Conservation (phyloP, 2,888 invertebrate species). For the Acleris holmiana region DNA sequence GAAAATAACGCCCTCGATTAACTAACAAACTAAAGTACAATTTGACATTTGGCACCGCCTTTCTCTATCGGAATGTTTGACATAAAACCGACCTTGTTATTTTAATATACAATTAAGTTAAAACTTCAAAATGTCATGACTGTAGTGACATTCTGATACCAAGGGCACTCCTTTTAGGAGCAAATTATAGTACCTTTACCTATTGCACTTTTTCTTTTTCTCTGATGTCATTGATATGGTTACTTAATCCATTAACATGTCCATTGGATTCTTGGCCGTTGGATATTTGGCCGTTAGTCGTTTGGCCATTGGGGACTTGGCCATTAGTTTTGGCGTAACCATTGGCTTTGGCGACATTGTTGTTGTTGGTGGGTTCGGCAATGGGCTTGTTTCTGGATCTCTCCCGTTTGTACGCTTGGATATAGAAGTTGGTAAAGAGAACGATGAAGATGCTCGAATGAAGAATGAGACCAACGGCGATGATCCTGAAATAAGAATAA, state of each 20-base stretch:
- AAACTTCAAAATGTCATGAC: conserved; percentile 35
- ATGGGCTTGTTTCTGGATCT: conserved; percentile 44
- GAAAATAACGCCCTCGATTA: too few species aligned
- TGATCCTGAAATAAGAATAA: conserved; percentile 71
- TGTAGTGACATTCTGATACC: conserved; percentile 30
- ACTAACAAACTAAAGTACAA: background rate
- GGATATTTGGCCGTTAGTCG: conserved; percentile 41
- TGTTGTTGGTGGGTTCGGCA: conserved; percentile 54
- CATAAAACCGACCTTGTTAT: background rate
- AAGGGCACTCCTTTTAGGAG: conserved; percentile 32
- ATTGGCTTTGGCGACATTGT: conserved; percentile 49
- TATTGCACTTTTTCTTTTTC: conserved; percentile 74
- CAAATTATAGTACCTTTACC: conserved; percentile 35
- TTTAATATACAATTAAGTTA: conserved; percentile 25
- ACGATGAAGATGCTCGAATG: conserved; percentile 95
- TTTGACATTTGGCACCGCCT: background rate
- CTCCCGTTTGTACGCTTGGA: conserved; percentile 88
- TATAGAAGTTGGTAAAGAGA: conserved; percentile 96
- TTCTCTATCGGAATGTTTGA: background rate
- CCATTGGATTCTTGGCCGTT: conserved; percentile 48
- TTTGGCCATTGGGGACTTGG: conserved; percentile 47
- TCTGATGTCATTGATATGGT: conserved; percentile 52
- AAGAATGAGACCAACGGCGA: conserved; percentile 89
- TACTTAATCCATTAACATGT: conserved; percentile 54
- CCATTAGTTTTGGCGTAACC: conserved; percentile 49